Base-by-base conservation (phyloP, 2,113 vertebrate species). In the Lucifuga dentata region DNA sequence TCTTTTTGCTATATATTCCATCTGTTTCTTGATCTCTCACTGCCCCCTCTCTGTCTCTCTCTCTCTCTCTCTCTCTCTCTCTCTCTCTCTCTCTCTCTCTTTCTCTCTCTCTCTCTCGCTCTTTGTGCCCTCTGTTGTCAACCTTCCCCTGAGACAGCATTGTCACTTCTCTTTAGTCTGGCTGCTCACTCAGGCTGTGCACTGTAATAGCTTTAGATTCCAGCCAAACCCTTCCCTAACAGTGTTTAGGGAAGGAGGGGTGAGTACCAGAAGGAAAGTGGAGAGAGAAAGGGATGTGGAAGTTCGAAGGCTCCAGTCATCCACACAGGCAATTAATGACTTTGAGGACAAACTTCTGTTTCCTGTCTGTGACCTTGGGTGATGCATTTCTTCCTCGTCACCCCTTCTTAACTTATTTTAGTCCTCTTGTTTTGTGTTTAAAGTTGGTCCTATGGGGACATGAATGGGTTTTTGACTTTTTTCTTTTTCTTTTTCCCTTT, bases 111-210 rank as follows among this genome's bases (percentile, higher is more conserved):
- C 48, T 72, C 62, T 59, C 19, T 52, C 63, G 68, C 60, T 65
- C 57, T 35, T 59, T 77, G 55, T 82, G 89, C 85, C 91, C 89
- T 92, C 87, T 78, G 74, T 76, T 81, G 84, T 89, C 84, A 90
- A 87, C 90, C 89, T 92, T 88, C 84, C 89, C 84, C 58, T 41
- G 88, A 85, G 90, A 91, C 76, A 73, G 56, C 38, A 74, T 84
- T 92, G 92, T 93, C 92, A 93, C 88, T 91, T 92, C 84, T 84
- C 38, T 80, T 92, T 91, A 90, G 84, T 79, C 52, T 80, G 66
- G 78, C 76, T 60, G 46, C 71, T 78, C 80, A 64, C 75, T 52
- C 73, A 77, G 58, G 64, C 75, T 72, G 81, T 58, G 48, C 86
- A 79, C 83, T 81, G 80, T 90, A 93, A 91, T 89, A 78, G 88